phyloP scores from a whole-genome alignment of 2,797 vertebrate genomes.

The Platalea minor region DNA sequence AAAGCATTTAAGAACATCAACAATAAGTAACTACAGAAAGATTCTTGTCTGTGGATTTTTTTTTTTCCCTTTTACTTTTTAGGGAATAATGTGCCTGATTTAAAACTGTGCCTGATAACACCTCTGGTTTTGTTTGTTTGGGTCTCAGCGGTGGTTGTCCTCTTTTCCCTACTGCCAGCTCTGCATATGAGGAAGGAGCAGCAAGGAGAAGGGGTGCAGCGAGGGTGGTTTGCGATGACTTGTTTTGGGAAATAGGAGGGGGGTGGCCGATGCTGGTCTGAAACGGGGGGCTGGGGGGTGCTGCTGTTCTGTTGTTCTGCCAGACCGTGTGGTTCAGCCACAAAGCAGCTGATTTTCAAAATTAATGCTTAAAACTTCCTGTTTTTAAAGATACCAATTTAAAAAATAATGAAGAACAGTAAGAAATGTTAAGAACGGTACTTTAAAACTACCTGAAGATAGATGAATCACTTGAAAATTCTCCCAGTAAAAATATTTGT shows the following conservation, averaged over 20 bases:
- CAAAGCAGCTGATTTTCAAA: not conserved
- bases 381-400: not conserved
- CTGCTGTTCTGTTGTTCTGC: conserved; percentile 13
- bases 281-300: not conserved
- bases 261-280: not conserved
- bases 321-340: not conserved
- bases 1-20: not conserved
- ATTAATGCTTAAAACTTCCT: not conserved
- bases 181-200: not conserved
- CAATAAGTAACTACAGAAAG: not conserved
- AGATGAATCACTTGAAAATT: not conserved
- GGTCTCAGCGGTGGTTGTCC: not conserved
- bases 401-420: not conserved
- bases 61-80: not conserved
- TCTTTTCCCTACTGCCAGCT: not conserved
- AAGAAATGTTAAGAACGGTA: not conserved
- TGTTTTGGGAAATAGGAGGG: not conserved
- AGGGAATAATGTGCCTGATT: not conserved
- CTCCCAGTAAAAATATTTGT: conserved; percentile 10
- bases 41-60: not conserved
- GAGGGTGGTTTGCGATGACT: not conserved
- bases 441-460: not conserved
- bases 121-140: not conserved
- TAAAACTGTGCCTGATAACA: not conserved
- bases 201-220: not conserved